Percentiles rank a stretch among this genome's conserved stretches.
Evolutionary conservation across 2,888 invertebrate species (phyloP).

Genomic region (Meteorus cinctellus): DNA sequence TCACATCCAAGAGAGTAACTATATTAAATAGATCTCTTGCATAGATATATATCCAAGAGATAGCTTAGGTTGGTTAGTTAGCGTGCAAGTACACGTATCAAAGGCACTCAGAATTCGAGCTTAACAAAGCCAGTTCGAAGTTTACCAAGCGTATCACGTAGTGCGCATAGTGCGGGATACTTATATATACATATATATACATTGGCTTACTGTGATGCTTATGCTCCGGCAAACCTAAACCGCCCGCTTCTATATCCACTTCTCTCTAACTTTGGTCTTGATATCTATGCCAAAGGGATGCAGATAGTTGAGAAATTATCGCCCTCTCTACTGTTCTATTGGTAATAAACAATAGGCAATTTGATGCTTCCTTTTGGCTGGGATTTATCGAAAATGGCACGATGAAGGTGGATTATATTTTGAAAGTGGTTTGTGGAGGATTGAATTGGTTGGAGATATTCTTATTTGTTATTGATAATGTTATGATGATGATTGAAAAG

Average conservation of each 20-base stretch:
- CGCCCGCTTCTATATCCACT: slow-evolving; percentile 44
- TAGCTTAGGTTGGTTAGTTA: slow-evolving; percentile 74
- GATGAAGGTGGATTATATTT: too few relatives aligned
- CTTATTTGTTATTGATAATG: too few relatives aligned
- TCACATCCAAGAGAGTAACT: slow-evolving; percentile 21
- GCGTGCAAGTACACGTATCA: slow-evolving; percentile 74
- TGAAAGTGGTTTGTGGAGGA: too few relatives aligned
- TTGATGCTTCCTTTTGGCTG: neutral
- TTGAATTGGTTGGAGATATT: too few relatives aligned
- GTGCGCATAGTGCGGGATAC: slow-evolving; percentile 53
- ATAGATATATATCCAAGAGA: slow-evolving; percentile 52
- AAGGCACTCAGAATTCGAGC: slow-evolving; percentile 74
- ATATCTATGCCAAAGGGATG: slow-evolving; percentile 52
- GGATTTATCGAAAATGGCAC: neutral
- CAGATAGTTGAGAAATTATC: neutral
- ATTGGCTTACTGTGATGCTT: slow-evolving; percentile 64
- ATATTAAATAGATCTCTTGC: slow-evolving; percentile 39
- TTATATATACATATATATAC: slow-evolving; percentile 57
- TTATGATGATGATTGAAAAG: too few relatives aligned
- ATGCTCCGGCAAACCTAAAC: slow-evolving; percentile 67
- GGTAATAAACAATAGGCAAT: neutral
- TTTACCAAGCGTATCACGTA: slow-evolving; percentile 73
- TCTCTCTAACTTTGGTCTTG: slow-evolving; percentile 67
- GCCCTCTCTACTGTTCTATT: neutral
- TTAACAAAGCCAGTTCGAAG: slow-evolving; percentile 72